phyloP scores from a whole-genome alignment of 2,888 invertebrate genomes.

The Sipha maydis region DNA sequence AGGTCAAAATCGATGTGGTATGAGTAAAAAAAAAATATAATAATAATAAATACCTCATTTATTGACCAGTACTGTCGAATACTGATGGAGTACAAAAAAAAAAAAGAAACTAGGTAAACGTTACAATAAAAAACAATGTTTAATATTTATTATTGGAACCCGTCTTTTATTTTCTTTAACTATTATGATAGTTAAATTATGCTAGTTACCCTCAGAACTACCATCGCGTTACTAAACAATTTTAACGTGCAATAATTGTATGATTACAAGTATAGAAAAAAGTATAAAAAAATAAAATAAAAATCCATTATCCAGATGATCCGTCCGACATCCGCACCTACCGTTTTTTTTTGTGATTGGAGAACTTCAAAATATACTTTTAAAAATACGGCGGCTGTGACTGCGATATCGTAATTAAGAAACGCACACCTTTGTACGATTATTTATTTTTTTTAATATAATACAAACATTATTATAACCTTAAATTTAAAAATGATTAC shows the following conservation, averaged over 20 bases:
- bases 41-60: not conserved
- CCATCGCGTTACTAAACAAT: too few species aligned
- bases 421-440: not conserved
- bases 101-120: not conserved
- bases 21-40: not conserved
- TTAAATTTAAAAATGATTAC: not conserved
- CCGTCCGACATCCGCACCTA: not conserved
- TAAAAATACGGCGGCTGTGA: not conserved
- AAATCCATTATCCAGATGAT: not conserved
- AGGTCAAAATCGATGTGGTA: constrained; percentile 49
- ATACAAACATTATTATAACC: not conserved
- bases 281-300: not conserved
- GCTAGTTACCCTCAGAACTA: too few species aligned
- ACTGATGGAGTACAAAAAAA: not conserved
- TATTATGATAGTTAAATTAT: too few species aligned
- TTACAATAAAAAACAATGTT: constrained; percentile 2
- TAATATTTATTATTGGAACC: constrained; percentile 2
- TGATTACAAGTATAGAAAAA: not conserved
- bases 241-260: too few species aligned
- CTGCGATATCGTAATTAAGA: not conserved
- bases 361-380: not conserved
- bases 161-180: too few species aligned
- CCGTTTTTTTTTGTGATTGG: not conserved
- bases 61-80: not conserved
- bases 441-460: not conserved